Base-by-base conservation (phyloP, 2,888 invertebrate species). In the Dusona sp. region DNA sequence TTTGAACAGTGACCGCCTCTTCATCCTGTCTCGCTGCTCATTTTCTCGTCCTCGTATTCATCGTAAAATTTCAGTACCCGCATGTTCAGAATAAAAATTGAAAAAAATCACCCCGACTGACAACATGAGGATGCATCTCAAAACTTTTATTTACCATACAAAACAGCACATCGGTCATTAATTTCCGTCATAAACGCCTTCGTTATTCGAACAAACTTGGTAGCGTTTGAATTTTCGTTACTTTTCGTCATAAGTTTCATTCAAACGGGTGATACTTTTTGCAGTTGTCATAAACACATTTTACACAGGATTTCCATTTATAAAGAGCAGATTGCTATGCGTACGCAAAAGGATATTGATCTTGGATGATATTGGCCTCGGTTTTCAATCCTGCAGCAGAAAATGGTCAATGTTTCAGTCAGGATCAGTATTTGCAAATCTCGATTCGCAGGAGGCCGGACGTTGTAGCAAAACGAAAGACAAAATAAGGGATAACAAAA, bases 401-500 rank as follows among this genome's bases (percentile, higher is more conserved):
- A 45, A 70, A 72, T 33, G 22, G 8, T 57, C 33, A 70, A 33
- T 54, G 65, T 38, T 16, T 38, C 36, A 42, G 57, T n/a, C 29
- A 33, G 36, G 38, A 70, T 68, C 36, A 73, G 19, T 75, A 81
- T 67, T 75, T 57, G 45, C 54, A 68, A 82, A 82, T 70, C 82
- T 75, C 61, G 75, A 68, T 80, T 38, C 73, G 16, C 48, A 45
- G 57, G 57, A 70, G 45, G 65, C 82, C 82, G 82, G 82, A 77
- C 75, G 75, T 68, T 42, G 81, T 22, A 25, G 48, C 42, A 82
- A 82, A 75, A 61, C 29, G 61, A 68, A 64, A 79, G 67, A 73
- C 54, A 61, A 87, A 86, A 89, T 75, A 81, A 85, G 73, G 74
- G 81, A 81, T 48, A 72, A 67, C 81, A 83, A 81, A 70, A 87